A percentile compares a stretch with the other conserved stretches of the same genome.
These are phyloP conservation scores for Drosophila rellima DNA, from an alignment of 2,888 invertebrate genomes.

Conservation along the genomic window DNA sequence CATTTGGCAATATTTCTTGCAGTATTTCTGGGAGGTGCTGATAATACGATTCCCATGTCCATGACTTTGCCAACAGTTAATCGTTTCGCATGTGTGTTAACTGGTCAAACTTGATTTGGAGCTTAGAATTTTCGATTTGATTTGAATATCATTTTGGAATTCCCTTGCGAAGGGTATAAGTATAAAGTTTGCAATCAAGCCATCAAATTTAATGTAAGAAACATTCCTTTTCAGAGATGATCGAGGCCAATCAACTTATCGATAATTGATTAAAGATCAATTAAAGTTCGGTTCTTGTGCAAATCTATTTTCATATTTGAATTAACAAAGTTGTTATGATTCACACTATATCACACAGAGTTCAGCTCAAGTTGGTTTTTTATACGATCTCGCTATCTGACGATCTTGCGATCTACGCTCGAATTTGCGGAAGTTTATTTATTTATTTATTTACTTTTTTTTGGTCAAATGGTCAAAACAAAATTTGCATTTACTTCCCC, in stretches of 20 bases:
- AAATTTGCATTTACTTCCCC: constrained; percentile 81
- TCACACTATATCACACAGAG: neutral
- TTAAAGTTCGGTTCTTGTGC: neutral
- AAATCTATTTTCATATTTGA: neutral
- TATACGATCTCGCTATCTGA: neutral
- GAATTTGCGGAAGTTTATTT: constrained; percentile 33
- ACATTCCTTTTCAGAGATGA: neutral
- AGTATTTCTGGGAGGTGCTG: constrained; percentile 13
- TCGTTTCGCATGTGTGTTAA: constrained; percentile 51
- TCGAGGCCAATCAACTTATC: neutral
- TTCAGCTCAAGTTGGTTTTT: neutral
- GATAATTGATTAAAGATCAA: neutral
- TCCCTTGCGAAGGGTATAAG: constrained; percentile 2
- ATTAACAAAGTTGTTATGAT: neutral
- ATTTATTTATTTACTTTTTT: constrained; percentile 8
- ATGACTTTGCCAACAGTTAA: constrained; percentile 49
- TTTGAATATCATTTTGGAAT: constrained; percentile 26
- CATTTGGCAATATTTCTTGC: neutral
- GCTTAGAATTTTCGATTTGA: constrained; percentile 46
- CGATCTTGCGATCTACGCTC: neutral
- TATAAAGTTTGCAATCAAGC: neutral
- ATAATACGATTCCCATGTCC: constrained; percentile 54
- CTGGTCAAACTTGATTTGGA: constrained; percentile 57
- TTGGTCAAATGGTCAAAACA: constrained; percentile 38
- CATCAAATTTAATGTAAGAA: neutral